These are phyloP conservation scores for Netelia fuscicornis DNA, from an alignment of 2,888 invertebrate species.

Conservation along the genomic window DNA sequence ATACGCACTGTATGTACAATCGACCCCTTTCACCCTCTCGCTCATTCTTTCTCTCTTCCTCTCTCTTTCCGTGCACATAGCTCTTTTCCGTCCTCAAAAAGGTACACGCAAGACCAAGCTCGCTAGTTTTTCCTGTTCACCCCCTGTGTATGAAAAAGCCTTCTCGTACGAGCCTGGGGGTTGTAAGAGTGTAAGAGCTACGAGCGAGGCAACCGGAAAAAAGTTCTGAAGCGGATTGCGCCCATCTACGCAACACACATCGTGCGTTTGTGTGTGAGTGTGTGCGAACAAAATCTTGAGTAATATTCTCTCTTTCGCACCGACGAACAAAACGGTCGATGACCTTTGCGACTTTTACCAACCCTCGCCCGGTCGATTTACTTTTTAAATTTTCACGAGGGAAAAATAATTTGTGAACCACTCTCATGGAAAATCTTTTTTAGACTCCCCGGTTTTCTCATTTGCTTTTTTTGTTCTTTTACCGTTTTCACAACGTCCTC, in stretches of 20 bases:
- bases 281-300: slow-evolving; percentile 8
- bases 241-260: slow-evolving; percentile 22
- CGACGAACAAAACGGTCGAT: slow-evolving; percentile 41
- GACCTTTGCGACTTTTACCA: slow-evolving; percentile 15
- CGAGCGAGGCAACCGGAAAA: slow-evolving; percentile 51
- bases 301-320: slow-evolving; percentile 13
- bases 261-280: background rate
- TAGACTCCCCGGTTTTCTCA: background rate
- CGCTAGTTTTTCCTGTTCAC: background rate
- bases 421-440: background rate
- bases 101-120: slow-evolving; percentile 1
- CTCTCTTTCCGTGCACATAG: background rate
- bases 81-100: slow-evolving; percentile 27
- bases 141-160: slow-evolving; percentile 21
- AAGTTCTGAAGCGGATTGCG: slow-evolving; percentile 49
- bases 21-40: background rate
- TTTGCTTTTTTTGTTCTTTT: too few relatives aligned
- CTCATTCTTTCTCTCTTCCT: background rate
- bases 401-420: background rate
- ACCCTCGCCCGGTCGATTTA: background rate
- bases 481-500: too few relatives aligned
- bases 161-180: background rate
- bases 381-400: background rate
- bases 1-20: background rate
- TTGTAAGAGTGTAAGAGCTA: background rate